Evolutionary conservation across 2,888 invertebrate genomes (phyloP).

Genomic region (Acanthosepion lycidas): DNA sequence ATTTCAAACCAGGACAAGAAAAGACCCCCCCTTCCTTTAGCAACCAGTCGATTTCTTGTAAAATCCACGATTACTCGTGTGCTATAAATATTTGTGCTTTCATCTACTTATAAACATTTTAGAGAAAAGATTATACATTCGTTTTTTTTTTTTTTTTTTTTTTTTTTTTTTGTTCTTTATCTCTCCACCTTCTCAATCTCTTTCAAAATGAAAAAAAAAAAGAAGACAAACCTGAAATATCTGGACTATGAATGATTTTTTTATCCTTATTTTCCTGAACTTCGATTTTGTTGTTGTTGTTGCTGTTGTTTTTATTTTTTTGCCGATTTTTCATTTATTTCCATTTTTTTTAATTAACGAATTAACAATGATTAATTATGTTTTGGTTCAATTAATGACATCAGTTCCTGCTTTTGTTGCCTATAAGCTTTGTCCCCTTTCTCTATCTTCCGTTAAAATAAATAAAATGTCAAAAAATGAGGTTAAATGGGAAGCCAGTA

Average conservation of each 20-base stretch:
- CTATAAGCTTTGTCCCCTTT: neutral
- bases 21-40: neutral
- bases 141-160: no score
- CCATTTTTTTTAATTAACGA: neutral
- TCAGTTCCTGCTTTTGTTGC: neutral
- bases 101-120: no score
- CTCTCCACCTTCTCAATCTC: no score
- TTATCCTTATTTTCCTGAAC: neutral
- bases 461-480: neutral
- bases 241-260: no score
- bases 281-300: constrained; percentile 12
- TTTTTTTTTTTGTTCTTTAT: no score
- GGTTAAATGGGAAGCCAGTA: neutral
- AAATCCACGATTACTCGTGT: no score
- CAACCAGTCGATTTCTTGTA: neutral
- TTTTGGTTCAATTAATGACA: neutral
- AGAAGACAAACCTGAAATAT: no score
- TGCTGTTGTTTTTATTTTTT: neutral
- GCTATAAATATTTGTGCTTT: no score
- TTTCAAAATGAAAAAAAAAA: no score
- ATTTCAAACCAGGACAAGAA: neutral
- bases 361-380: neutral
- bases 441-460: neutral
- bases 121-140: no score
- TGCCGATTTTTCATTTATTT: neutral